These are phyloP conservation scores for Propithecus deckenii DNA, from an alignment of 2,797 vertebrate genomes.

Conservation along the genomic window DNA sequence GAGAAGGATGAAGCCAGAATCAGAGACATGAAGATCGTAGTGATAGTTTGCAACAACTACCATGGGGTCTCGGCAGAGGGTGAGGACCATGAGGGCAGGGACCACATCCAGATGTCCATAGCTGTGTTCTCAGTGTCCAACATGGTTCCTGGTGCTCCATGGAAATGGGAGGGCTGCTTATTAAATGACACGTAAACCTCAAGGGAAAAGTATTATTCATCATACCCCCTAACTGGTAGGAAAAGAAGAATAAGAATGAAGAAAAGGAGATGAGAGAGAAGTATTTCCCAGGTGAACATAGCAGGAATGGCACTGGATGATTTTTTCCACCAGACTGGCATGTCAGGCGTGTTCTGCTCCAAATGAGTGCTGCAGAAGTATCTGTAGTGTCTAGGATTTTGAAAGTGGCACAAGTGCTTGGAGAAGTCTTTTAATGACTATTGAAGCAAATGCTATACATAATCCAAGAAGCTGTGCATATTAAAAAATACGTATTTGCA, in stretches of 20 bases:
- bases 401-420: neutral
- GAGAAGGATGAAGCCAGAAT: neutral
- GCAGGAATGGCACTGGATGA: neutral
- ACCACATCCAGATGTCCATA: neutral
- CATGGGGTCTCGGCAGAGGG: neutral
- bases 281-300: neutral
- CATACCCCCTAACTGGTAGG: neutral
- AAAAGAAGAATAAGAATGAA: neutral
- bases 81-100: neutral
- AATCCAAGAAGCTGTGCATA: neutral
- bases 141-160: neutral
- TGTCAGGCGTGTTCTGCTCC: neutral
- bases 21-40: neutral
- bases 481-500: neutral
- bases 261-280: neutral
- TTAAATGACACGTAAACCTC: neutral
- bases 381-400: slow-evolving; percentile 16
- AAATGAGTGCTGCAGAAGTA: neutral
- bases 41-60: neutral
- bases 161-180: neutral
- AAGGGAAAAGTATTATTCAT: neutral
- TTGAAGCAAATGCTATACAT: slow-evolving; percentile 20
- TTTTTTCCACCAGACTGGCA: neutral
- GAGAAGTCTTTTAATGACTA: slow-evolving; percentile 23
- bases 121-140: neutral